Evolutionary conservation across 2,113 vertebrate genomes (phyloP).

Genomic region (Daboia siamensis): DNA sequence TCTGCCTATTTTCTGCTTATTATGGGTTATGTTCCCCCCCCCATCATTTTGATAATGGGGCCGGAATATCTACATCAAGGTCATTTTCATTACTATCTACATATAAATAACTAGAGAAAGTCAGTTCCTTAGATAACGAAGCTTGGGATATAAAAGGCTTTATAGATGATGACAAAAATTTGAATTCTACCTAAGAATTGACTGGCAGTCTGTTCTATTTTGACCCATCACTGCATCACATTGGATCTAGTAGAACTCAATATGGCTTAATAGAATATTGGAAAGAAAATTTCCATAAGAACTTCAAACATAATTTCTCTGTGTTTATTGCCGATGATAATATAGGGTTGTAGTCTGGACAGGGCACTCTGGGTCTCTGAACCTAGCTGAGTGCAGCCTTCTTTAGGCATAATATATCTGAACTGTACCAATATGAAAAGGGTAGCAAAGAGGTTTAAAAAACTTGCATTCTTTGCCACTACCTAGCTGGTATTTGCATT

Average conservation of each 20-base stretch:
- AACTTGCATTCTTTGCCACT: neutral
- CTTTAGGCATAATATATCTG: neutral
- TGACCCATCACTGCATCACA: neutral
- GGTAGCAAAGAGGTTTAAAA: neutral
- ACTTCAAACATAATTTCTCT: neutral
- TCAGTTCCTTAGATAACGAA: neutral
- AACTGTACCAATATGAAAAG: neutral
- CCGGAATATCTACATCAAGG: neutral
- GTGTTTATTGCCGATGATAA: neutral
- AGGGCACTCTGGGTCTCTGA: neutral
- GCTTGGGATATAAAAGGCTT: neutral
- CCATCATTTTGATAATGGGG: neutral
- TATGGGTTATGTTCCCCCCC: neutral
- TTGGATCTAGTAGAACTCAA: neutral
- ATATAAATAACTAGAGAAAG: neutral
- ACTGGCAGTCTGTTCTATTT: neutral
- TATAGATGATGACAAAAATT: neutral
- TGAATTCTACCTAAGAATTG: neutral
- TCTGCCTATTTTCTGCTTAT: neutral
- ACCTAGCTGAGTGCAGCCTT: too few relatives aligned
- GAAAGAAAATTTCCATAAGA: neutral
- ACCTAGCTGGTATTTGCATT: neutral
- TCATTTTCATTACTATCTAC: neutral
- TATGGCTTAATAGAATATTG: neutral
- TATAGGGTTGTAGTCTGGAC: neutral